A percentile compares a stretch with the other conserved stretches of the same genome.
Evolutionary conservation across 2,797 vertebrate species (phyloP).

Genomic region (Malurus splendens): DNA sequence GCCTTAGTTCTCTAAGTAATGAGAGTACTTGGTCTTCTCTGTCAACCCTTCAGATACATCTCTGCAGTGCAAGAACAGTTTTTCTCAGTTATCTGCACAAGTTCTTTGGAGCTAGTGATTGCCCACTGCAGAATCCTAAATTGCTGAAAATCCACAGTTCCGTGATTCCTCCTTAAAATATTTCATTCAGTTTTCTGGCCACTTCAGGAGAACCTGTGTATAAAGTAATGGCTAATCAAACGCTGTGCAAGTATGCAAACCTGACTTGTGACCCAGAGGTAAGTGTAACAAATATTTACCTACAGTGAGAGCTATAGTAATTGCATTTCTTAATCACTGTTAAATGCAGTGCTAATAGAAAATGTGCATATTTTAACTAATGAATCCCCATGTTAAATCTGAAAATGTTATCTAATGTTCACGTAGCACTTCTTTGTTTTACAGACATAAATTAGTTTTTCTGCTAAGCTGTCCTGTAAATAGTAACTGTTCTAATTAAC

Average conservation of each 20-base stretch:
- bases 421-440: neutral
- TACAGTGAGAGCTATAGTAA: neutral
- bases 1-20: neutral
- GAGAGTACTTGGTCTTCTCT: neutral
- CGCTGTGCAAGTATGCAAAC: constrained; percentile 84
- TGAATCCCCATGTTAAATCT: neutral
- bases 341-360: neutral
- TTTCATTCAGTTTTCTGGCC: constrained; percentile 82
- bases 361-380: neutral
- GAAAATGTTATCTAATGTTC: neutral
- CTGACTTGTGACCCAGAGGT: constrained; percentile 86
- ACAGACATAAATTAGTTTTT: neutral
- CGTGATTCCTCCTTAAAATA: constrained; percentile 66
- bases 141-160: neutral
- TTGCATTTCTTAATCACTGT: neutral
- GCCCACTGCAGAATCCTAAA: neutral
- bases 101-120: neutral
- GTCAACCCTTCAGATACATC: neutral
- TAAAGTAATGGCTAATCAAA: constrained; percentile 83
- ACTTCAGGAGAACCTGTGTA: constrained; percentile 90
- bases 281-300: constrained; percentile 9
- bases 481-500: neutral
- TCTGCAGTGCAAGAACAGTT: neutral
- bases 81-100: neutral
- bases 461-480: neutral